A percentile compares a stretch with the other conserved stretches of the same genome.
Conservation (phyloP, 1,140 invertebrate genomes). For the Tetramorium simillimum region DNA sequence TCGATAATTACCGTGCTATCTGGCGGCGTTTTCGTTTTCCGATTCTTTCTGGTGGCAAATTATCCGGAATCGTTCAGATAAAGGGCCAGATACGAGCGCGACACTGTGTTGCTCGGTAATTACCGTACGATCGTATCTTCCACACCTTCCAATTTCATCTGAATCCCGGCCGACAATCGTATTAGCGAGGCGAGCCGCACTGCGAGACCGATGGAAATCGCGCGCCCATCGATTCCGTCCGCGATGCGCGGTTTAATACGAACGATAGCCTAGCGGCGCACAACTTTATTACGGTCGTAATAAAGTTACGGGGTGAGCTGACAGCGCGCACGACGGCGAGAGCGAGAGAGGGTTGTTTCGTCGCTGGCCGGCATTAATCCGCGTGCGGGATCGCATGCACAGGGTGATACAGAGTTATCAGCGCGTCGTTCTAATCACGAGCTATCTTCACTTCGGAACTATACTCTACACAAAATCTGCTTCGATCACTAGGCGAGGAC, state of each 20-base stretch:
- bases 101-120: constrained; percentile 43
- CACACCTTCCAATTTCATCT: constrained; percentile 61
- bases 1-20: constrained; percentile 41
- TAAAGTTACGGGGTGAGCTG: constrained; percentile 57
- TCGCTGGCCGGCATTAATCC: constrained; percentile 46
- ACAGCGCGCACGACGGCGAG: constrained; percentile 31
- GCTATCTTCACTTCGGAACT: neutral
- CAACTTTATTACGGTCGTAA: constrained; percentile 60
- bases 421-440: constrained; percentile 1
- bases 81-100: constrained; percentile 16
- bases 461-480: neutral
- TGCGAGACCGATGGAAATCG: constrained; percentile 57
- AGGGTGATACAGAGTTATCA: constrained; percentile 20
- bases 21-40: constrained; percentile 22
- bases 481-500: neutral
- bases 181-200: constrained; percentile 48
- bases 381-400: constrained; percentile 16
- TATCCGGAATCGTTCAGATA: constrained; percentile 39
- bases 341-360: constrained; percentile 46
- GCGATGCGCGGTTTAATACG: constrained; percentile 60
- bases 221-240: constrained; percentile 51
- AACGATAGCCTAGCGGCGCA: constrained; percentile 58
- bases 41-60: constrained; percentile 44
- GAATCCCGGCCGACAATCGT: constrained; percentile 54
- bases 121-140: constrained; percentile 49